A percentile compares a stretch with the other conserved stretches of the same genome.
phyloP scores from a whole-genome alignment of 2,113 vertebrate genomes.

The Corapipo altera region DNA sequence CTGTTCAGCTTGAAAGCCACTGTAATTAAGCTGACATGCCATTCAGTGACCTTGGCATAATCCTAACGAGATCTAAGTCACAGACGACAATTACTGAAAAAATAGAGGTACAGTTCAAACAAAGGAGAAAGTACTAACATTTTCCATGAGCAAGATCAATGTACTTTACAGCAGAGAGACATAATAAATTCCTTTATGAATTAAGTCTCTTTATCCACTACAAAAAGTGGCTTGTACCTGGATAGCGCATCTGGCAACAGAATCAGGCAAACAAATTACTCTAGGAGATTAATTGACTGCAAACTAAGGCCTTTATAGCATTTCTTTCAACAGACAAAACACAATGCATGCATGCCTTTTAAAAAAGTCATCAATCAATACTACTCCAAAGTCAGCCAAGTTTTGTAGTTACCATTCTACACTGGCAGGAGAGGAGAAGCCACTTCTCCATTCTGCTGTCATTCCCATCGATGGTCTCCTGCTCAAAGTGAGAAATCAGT shows the following conservation, averaged over 20 bases:
- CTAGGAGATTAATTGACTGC: constrained; percentile 47
- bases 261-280: constrained; percentile 53
- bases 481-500: background rate
- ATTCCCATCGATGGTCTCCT: background rate
- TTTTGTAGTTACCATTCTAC: background rate
- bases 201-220: constrained; percentile 17
- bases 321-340: constrained; percentile 19
- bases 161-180: constrained; percentile 16
- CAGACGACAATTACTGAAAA: constrained; percentile 61
- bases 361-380: background rate
- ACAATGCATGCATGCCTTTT: background rate
- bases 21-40: constrained; percentile 40
- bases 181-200: constrained; percentile 59
- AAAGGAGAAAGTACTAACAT: constrained; percentile 34
- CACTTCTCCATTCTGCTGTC: background rate
- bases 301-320: constrained; percentile 8
- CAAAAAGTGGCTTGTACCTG: constrained; percentile 51
- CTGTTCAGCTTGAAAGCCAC: constrained; percentile 31
- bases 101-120: constrained; percentile 47
- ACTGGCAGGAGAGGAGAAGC: background rate
- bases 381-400: background rate
- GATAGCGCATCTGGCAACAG: background rate
- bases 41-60: constrained; percentile 66
- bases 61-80: constrained; percentile 70
- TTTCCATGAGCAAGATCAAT: constrained; percentile 60